Evolutionary conservation across 92 coral and sea anemone genomes (phyloP).

Genomic region (Siderastrea radians): DNA sequence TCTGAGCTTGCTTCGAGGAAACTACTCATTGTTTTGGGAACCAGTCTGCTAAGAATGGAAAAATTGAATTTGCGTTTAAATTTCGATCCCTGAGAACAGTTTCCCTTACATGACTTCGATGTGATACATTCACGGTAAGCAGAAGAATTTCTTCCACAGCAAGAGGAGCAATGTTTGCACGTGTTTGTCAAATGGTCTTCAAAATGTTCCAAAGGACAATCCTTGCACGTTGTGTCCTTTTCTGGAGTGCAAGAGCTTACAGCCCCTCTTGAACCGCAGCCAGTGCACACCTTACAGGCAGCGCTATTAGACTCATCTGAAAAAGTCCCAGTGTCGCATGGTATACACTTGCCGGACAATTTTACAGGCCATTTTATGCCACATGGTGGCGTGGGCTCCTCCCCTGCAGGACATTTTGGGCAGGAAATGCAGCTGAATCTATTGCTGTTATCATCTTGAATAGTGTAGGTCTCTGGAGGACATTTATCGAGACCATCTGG

Average conservation of each 20-base stretch:
- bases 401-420: slow-evolving; percentile 23
- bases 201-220: slow-evolving; percentile 9
- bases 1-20: background rate
- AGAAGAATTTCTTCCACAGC: background rate
- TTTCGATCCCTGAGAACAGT: background rate
- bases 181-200: slow-evolving; percentile 5
- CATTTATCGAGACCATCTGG: slow-evolving; percentile 31
- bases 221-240: slow-evolving; percentile 16
- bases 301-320: background rate
- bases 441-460: background rate
- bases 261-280: slow-evolving; percentile 27
- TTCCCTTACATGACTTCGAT: slow-evolving; percentile 4
- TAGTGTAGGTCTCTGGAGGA: slow-evolving; percentile 21
- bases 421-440: slow-evolving; percentile 19
- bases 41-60: background rate
- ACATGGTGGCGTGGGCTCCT: slow-evolving; percentile 39
- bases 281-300: slow-evolving; percentile 25
- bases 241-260: slow-evolving; percentile 21
- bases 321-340: slow-evolving; percentile 21
- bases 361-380: background rate
- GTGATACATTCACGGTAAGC: slow-evolving; percentile 1
- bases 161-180: slow-evolving; percentile 20
- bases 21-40: background rate
- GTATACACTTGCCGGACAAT: slow-evolving; percentile 16
- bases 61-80: background rate